A percentile compares a stretch with the other conserved stretches of the same genome.
These are phyloP conservation scores for Anguilla rostrata DNA, from an alignment of 2,113 vertebrate genomes.

Conservation along the genomic window DNA sequence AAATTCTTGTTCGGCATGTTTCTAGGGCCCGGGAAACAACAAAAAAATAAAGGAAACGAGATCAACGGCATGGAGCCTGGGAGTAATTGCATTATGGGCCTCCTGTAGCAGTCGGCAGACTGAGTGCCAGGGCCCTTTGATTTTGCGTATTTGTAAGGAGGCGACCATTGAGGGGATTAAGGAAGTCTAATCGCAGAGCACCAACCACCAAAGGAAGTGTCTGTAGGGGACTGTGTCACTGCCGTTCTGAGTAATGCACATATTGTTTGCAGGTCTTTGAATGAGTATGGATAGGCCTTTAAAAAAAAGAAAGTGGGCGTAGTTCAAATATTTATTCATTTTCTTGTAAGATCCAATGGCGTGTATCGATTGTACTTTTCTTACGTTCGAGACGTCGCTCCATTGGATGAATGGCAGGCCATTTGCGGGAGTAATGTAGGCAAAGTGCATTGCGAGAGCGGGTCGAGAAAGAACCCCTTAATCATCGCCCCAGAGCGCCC, in stretches of 20 bases:
- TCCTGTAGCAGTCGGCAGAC: neutral
- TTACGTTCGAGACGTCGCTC: neutral
- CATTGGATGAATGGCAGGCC: neutral
- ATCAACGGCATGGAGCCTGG: neutral
- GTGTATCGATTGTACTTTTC: neutral
- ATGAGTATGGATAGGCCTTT: neutral
- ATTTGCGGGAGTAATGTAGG: neutral
- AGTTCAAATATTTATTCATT: neutral
- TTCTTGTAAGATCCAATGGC: neutral
- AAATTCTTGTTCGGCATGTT: neutral
- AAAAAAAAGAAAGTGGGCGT: neutral
- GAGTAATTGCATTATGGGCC: conserved; percentile 14
- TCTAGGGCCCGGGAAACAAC: neutral
- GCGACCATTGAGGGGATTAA: conserved; percentile 2
- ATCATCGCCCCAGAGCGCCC: neutral
- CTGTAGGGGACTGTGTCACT: neutral
- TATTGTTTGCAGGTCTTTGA: neutral
- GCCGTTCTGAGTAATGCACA: neutral
- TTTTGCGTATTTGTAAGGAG: neutral
- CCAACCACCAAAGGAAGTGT: neutral
- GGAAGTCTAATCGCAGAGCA: neutral
- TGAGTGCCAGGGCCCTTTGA: neutral
- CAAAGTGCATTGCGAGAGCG: neutral
- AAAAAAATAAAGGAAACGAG: neutral
- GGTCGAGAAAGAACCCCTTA: neutral